Evolutionary conservation across 2,113 vertebrate genomes (phyloP).

Genomic region (Uria aalge): DNA sequence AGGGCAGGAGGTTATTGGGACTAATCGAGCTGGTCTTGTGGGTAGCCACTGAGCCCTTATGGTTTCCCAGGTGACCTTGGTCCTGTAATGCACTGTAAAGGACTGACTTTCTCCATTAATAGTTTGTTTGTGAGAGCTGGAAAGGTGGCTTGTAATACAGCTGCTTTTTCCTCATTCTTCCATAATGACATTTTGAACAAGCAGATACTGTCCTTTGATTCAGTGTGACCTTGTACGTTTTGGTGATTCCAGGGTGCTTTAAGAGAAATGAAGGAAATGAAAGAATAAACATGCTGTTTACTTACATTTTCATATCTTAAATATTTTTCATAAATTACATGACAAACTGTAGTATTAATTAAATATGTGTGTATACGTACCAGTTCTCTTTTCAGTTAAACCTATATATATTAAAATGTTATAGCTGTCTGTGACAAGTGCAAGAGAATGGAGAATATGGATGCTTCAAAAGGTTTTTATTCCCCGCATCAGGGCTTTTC

Average conservation of each 20-base stretch:
- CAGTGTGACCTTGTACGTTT: constrained; percentile 64
- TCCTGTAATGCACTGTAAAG: constrained; percentile 22
- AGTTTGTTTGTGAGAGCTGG: constrained; percentile 45
- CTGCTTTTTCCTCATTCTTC: constrained; percentile 48
- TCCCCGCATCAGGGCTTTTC: neutral
- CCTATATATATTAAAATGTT: neutral
- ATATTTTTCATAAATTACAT: neutral
- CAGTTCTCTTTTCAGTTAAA: neutral
- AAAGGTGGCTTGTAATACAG: constrained; percentile 63
- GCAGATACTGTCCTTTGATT: constrained; percentile 69
- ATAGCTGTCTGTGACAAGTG: neutral
- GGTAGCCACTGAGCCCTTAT: neutral
- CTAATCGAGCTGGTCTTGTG: constrained; percentile 56
- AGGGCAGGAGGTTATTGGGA: constrained; percentile 59
- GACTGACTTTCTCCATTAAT: constrained; percentile 41
- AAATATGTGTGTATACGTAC: neutral
- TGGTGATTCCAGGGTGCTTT: constrained; percentile 24
- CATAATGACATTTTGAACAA: constrained; percentile 64
- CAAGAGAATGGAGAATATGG: neutral
- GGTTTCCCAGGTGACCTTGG: constrained; percentile 49
- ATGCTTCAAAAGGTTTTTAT: neutral
- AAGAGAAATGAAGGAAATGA: neutral
- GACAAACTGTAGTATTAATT: neutral
- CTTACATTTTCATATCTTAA: neutral
- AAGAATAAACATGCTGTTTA: neutral